Conservation (phyloP, 2,797 vertebrate species). For the Pseudopleuronectes americanus region DNA sequence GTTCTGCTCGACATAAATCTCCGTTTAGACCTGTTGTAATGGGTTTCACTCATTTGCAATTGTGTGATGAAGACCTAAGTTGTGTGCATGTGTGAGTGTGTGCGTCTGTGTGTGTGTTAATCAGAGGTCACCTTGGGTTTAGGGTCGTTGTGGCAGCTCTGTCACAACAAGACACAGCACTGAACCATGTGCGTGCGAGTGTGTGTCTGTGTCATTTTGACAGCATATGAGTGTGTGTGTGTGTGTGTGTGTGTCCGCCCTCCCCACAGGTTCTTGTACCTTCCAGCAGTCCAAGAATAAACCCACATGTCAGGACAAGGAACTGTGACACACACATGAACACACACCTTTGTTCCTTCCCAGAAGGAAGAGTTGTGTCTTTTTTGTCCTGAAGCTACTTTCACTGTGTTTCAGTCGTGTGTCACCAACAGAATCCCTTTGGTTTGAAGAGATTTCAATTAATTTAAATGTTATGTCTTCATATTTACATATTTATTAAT, state of each 20-base stretch:
- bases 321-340: constrained; percentile 24
- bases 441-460: too few species aligned
- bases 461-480: too few species aligned
- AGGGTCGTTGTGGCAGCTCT: constrained; percentile 31
- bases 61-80: not conserved
- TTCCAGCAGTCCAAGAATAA: constrained; percentile 68
- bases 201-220: constrained; percentile 7
- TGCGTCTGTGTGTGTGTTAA: constrained; percentile 4
- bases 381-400: too few species aligned
- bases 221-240: constrained; percentile 6
- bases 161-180: constrained; percentile 11
- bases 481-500: too few species aligned
- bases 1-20: constrained; percentile 65
- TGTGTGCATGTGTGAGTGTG: not conserved
- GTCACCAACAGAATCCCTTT: too few species aligned
- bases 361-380: not conserved
- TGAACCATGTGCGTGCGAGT: constrained; percentile 1
- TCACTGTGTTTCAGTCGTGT: too few species aligned
- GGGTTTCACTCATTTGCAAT: constrained; percentile 45
- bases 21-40: constrained; percentile 46
- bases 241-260: not conserved
- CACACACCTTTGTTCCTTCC: constrained; percentile 11
- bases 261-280: constrained; percentile 45
- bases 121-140: constrained; percentile 54
- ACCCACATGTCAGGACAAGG: constrained; percentile 60